Evolutionary conservation across 1,140 invertebrate species (phyloP).

Genomic region (Ectropis grisescens): DNA sequence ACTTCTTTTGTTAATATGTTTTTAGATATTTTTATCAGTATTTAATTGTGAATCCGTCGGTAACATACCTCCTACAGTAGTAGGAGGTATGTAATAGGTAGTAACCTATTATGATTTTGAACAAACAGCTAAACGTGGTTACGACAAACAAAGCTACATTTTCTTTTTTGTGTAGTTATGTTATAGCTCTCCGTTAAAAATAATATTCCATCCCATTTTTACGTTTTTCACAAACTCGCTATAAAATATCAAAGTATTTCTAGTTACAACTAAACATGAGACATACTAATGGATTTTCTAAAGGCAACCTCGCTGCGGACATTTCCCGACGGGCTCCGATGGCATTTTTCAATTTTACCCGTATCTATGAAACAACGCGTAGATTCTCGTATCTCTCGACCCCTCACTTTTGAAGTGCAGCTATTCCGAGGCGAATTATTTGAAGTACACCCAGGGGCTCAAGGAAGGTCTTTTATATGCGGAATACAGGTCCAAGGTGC

Average conservation of each 20-base stretch:
- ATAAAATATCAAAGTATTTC: not conserved
- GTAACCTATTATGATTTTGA: too few species aligned
- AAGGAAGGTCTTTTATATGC: slow-evolving; percentile 65
- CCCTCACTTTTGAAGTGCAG: slow-evolving; percentile 51
- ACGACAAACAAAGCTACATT: too few species aligned
- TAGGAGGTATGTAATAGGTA: too few species aligned
- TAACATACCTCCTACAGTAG: too few species aligned
- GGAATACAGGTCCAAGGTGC: slow-evolving; percentile 56
- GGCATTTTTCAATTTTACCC: slow-evolving; percentile 57
- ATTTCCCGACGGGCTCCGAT: slow-evolving; percentile 27
- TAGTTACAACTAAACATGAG: not conserved
- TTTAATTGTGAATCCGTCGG: too few species aligned
- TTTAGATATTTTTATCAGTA: too few species aligned
- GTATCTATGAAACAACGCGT: slow-evolving; percentile 46
- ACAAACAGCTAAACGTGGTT: too few species aligned
- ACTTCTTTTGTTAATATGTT: too few species aligned
- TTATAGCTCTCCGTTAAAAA: too few species aligned
- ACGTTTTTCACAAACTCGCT: too few species aligned
- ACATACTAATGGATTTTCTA: slow-evolving; percentile 23
- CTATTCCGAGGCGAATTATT: slow-evolving; percentile 57
- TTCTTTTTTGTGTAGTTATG: too few species aligned
- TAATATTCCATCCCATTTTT: too few species aligned
- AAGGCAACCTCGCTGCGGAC: slow-evolving; percentile 22
- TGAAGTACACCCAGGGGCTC: slow-evolving; percentile 57
- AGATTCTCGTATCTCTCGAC: slow-evolving; percentile 43